Base-by-base conservation (phyloP, 2,797 vertebrate genomes). In the Gallinago solitaria region DNA sequence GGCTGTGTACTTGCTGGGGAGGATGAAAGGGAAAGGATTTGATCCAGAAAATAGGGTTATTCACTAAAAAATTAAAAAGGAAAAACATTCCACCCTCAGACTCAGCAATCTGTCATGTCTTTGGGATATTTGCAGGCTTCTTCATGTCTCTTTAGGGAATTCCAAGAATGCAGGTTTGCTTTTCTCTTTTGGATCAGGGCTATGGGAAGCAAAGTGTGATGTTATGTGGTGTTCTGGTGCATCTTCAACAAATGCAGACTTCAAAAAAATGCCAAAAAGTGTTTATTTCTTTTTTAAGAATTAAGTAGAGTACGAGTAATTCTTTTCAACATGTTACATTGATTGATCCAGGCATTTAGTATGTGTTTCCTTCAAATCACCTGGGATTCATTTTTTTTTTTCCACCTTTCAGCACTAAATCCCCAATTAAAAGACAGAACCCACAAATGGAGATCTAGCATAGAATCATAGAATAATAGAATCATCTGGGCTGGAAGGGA, bases 141-240 rank as follows among this genome's bases (percentile, higher is more conserved):
- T 70, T 93, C 28, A 4, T 32, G 48, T 74, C 56, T 78, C 43
- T 50, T 8, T 9, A 48, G 75, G 60, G 78, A 92, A 94, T 94
- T 89, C 60, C 41, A 95, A 32, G 87, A 91, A 94, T 89, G 73
- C 39, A 88, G 33, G 20, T 61, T 93, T 87, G 21, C 47, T 53
- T 20, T 50, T 47, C 45, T 59, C 8, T 81, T 75, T 86, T 13
- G 4, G 41, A 59, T 60, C 37, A 71, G 81, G 76, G 37, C 35
- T 35, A 45, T 0, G 2, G 85, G 70, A 69, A 81, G 7, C 5
- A 32, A 48, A n/a, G 28, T 47, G 14, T 73, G 63, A 35, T 69
- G 16, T 68, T 68, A 63, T 69, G 53, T 79, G 39, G 33, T 68
- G 35, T n/a, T 91, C 57, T 79, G 63, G 61, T 85, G 60, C 39